These are phyloP conservation scores for Didymodactylos carnosus DNA, from an alignment of 2,888 invertebrate genomes.

Conservation along the genomic window DNA sequence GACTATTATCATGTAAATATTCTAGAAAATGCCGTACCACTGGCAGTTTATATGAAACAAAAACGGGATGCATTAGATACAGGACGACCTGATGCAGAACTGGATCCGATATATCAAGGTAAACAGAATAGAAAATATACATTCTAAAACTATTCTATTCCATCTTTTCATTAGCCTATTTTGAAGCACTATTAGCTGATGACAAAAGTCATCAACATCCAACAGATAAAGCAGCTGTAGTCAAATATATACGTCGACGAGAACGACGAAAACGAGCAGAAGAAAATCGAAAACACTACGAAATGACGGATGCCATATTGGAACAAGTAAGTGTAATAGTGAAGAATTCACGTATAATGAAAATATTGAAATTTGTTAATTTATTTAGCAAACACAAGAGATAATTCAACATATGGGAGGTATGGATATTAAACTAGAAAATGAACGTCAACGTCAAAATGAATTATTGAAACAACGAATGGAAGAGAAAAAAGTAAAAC, in stretches of 20 bases:
- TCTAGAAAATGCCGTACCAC: slow-evolving; percentile 4
- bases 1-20: not conserved
- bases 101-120: not conserved
- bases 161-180: too few species aligned
- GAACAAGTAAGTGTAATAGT: not conserved
- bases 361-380: not conserved
- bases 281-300: not conserved
- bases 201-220: not conserved
- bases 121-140: too few species aligned
- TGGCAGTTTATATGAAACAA: slow-evolving; percentile 2
- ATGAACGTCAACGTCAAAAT: slow-evolving; percentile 10
- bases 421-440: slow-evolving; percentile 7
- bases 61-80: not conserved
- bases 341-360: not conserved
- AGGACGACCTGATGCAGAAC: not conserved
- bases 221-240: slow-evolving; percentile 5
- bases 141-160: too few species aligned
- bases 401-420: not conserved
- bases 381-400: slow-evolving; percentile 5
- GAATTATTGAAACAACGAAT: not conserved
- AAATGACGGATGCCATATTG: not conserved
- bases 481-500: not conserved
- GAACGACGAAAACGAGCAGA: slow-evolving; percentile 8
- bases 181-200: not conserved
- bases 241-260: slow-evolving; percentile 7